A percentile compares a stretch with the other conserved stretches of the same genome.
These are phyloP conservation scores for Nebria brevicollis DNA, from an alignment of 2,888 invertebrate species.

Conservation along the genomic window DNA sequence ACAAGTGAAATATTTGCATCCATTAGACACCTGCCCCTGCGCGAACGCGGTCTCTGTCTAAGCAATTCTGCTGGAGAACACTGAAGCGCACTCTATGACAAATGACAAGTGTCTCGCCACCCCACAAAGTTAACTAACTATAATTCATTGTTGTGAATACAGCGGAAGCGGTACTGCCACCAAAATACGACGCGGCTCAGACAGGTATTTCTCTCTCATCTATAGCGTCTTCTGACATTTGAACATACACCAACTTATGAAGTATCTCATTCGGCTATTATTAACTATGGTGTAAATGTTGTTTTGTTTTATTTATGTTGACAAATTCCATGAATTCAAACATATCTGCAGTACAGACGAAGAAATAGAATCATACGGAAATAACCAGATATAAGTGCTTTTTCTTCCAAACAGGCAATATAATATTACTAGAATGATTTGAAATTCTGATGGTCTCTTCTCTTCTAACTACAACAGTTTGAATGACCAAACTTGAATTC, in stretches of 20 bases:
- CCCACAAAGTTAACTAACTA: conserved; percentile 15
- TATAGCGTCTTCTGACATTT: background rate
- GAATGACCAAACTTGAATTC: too few relatives aligned
- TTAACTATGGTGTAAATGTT: background rate
- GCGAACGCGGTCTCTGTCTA: background rate
- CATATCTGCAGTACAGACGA: too few relatives aligned
- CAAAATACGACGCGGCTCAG: background rate
- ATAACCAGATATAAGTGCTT: too few relatives aligned
- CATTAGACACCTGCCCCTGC: conserved; percentile 33
- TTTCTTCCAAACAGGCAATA: too few relatives aligned
- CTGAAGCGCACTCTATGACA: conserved; percentile 8
- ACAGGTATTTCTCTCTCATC: background rate
- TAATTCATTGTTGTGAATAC: conserved; percentile 11
- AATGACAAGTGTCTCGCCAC: conserved; percentile 14
- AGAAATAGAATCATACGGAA: too few relatives aligned
- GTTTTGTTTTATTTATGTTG: background rate
- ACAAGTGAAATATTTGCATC: conserved; percentile 28
- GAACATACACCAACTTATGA: background rate
- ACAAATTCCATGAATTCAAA: too few relatives aligned
- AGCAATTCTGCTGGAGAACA: background rate
- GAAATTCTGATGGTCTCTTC: too few relatives aligned
- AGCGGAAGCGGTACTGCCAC: background rate
- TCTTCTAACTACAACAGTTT: too few relatives aligned
- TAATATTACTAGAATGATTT: too few relatives aligned
- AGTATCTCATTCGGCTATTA: background rate